A percentile compares a stretch with the other conserved stretches of the same genome.
Evolutionary conservation across 2,888 invertebrate species (phyloP).

Genomic region (Drosophila anceps): DNA sequence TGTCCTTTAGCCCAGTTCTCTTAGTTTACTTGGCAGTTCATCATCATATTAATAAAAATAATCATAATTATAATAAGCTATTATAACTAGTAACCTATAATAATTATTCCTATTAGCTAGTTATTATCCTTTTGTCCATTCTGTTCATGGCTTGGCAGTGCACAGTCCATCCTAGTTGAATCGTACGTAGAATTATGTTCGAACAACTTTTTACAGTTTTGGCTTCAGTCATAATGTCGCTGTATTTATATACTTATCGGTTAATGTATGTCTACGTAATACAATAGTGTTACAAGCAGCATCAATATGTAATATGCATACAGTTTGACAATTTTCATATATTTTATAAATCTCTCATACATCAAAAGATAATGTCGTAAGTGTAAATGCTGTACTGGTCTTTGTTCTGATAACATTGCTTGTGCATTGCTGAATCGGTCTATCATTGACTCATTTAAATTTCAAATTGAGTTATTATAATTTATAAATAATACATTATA

Average conservation of each 20-base stretch:
- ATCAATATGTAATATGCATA: background rate
- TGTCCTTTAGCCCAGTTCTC: background rate
- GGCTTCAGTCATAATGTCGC: background rate
- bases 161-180: background rate
- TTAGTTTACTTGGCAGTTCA: background rate
- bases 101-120: background rate
- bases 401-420: background rate
- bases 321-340: background rate
- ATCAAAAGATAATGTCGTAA: background rate
- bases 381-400: background rate
- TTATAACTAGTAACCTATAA: background rate
- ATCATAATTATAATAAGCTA: background rate
- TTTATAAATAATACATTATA: background rate
- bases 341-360: background rate
- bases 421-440: constrained; percentile 1
- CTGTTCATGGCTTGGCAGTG: background rate
- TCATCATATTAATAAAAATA: background rate
- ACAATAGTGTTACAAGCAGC: background rate
- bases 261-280: background rate
- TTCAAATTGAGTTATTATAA: background rate
- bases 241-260: background rate
- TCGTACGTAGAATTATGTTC: background rate
- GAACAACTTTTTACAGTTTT: background rate
- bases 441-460: background rate
- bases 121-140: background rate